Evolutionary conservation across 2,113 vertebrate species (phyloP).

Genomic region (Stomatorhinus ivindoensis): DNA sequence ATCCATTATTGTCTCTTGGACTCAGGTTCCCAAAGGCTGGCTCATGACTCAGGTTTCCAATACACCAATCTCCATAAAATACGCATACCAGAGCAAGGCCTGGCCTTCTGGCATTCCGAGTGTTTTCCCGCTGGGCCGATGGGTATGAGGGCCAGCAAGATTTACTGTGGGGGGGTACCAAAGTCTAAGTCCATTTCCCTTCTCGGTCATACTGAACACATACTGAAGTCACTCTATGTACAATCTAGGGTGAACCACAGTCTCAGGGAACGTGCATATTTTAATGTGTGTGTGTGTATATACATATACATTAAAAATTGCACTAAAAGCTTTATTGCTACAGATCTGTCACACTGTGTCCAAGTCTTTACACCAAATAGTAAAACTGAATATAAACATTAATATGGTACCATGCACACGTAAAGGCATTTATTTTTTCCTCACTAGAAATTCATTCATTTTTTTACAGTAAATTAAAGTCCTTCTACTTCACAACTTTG

Average conservation of each 20-base stretch:
- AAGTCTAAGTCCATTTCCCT: neutral
- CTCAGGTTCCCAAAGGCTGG: neutral
- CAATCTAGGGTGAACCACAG: neutral
- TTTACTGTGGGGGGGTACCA: neutral
- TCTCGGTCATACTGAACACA: neutral
- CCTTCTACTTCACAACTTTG: neutral
- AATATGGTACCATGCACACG: neutral
- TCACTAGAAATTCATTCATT: neutral
- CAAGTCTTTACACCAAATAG: neutral
- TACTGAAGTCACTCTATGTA: neutral
- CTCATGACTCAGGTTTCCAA: neutral
- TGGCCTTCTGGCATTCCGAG: neutral
- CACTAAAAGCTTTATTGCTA: neutral
- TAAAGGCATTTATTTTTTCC: neutral
- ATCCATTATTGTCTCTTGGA: slow-evolving; percentile 23
- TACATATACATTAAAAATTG: neutral
- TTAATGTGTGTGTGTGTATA: too few relatives aligned
- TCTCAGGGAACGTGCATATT: neutral
- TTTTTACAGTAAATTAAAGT: neutral
- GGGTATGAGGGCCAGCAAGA: neutral
- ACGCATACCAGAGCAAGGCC: neutral
- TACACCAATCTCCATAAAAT: neutral
- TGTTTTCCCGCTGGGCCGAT: neutral
- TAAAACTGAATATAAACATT: neutral
- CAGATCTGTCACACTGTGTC: neutral